These are phyloP conservation scores for Pluvianellus socialis DNA, from an alignment of 2,113 vertebrate species.

Conservation along the genomic window DNA sequence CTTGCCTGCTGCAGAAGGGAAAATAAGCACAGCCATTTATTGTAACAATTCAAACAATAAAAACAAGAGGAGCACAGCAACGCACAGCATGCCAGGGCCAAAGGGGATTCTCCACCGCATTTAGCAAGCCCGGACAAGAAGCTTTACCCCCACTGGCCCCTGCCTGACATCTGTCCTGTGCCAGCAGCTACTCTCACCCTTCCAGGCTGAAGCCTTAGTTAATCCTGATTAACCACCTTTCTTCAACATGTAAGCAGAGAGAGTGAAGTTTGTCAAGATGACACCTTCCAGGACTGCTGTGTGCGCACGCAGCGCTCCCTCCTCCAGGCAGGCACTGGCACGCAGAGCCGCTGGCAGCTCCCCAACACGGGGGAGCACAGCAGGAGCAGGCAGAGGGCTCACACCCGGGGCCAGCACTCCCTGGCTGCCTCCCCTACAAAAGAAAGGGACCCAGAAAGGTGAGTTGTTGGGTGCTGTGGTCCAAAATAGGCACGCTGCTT, in stretches of 20 bases:
- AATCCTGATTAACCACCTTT: not conserved
- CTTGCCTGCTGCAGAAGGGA: not conserved
- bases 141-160: not conserved
- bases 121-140: not conserved
- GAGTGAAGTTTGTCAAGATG: not conserved
- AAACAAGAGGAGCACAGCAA: not conserved
- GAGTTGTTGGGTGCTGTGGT: not conserved
- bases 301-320: fast-evolving
- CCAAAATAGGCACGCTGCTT: not conserved
- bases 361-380: not conserved
- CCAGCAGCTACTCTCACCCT: not conserved
- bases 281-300: not conserved
- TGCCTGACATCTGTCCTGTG: not conserved
- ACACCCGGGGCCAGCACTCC: fast-evolving
- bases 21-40: not conserved
- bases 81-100: not conserved
- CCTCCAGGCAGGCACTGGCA: not conserved
- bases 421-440: not conserved
- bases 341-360: not conserved
- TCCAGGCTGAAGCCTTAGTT: not conserved
- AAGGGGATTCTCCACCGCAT: fast-evolving
- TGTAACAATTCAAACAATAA: not conserved
- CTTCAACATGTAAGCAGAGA: not conserved
- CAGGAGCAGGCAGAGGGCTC: not conserved
- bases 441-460: not conserved